A percentile compares a stretch with the other conserved stretches of the same genome.
Conservation (phyloP, 1,140 invertebrate species). For the Ostrea denselamellosa region DNA sequence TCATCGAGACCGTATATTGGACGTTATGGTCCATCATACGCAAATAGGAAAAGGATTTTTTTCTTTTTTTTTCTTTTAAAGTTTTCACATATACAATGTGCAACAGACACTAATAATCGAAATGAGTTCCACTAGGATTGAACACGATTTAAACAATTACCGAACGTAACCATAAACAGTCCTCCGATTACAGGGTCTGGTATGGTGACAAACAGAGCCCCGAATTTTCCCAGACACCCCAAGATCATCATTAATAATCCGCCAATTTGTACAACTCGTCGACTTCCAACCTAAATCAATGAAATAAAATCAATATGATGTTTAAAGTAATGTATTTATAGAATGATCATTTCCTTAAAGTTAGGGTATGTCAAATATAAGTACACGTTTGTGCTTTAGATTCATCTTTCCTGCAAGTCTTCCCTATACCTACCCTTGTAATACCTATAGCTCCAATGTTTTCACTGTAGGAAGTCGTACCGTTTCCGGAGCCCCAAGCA, state of each 20-base stretch:
- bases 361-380: background rate
- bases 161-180: conserved; percentile 93
- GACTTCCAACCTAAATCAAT: conserved; percentile 85
- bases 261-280: conserved; percentile 90
- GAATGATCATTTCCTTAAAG: too few species aligned
- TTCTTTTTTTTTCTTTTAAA: too few species aligned
- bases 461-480: conserved; percentile 90
- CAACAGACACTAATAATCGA: background rate
- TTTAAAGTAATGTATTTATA: background rate
- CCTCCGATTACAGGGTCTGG: conserved; percentile 92
- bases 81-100: too few species aligned
- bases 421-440: conserved; percentile 78
- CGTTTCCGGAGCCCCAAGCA: conserved; percentile 89
- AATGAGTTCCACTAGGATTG: background rate
- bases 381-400: background rate
- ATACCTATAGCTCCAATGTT: conserved; percentile 93
- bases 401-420: background rate
- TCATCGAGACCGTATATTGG: too few species aligned
- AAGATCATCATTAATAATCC: conserved; percentile 89
- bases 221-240: conserved; percentile 85
- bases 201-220: conserved; percentile 92
- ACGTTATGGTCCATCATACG: too few species aligned
- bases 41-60: too few species aligned
- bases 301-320: background rate
- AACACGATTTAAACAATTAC: conserved; percentile 75